A percentile compares a stretch with the other conserved stretches of the same genome.
phyloP scores from a whole-genome alignment of 2,797 vertebrate species.

The Malacoctenus gilli region DNA sequence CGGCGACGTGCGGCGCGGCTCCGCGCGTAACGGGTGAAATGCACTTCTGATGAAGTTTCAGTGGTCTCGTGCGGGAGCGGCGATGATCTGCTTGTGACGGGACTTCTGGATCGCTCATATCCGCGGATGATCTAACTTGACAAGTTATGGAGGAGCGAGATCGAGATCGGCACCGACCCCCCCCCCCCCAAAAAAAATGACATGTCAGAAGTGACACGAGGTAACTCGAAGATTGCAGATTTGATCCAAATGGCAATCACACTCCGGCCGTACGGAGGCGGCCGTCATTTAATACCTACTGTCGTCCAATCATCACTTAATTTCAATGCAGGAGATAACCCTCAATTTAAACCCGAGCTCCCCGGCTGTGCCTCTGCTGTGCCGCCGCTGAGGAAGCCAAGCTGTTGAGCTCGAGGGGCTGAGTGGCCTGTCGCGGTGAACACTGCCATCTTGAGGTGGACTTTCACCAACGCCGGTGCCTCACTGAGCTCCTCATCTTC shows the following conservation, averaged over 20 bases:
- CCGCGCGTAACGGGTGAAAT: constrained; percentile 14
- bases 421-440: constrained; percentile 83
- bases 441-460: constrained; percentile 92
- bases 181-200: constrained; percentile 3
- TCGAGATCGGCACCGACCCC: constrained; percentile 14
- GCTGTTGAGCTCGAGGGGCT: constrained; percentile 44
- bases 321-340: constrained; percentile 70
- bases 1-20: constrained; percentile 17
- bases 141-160: constrained; percentile 58
- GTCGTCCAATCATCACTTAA: constrained; percentile 64
- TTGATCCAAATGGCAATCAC: constrained; percentile 38
- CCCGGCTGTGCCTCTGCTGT: constrained; percentile 44
- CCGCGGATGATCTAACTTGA: constrained; percentile 48
- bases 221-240: constrained; percentile 35
- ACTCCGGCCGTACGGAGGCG: constrained; percentile 21
- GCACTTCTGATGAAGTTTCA: constrained; percentile 29
- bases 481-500: constrained; percentile 22
- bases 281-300: constrained; percentile 37
- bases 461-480: constrained; percentile 41
- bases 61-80: constrained; percentile 14
- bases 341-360: constrained; percentile 52
- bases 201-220: constrained; percentile 21
- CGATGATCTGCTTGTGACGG: constrained; percentile 41
- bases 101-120: constrained; percentile 49
- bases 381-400: constrained; percentile 45